Percentiles rank a stretch among this genome's conserved stretches.
These are phyloP conservation scores for Festucalex cinctus DNA, from an alignment of 2,113 vertebrate species.

Conservation along the genomic window DNA sequence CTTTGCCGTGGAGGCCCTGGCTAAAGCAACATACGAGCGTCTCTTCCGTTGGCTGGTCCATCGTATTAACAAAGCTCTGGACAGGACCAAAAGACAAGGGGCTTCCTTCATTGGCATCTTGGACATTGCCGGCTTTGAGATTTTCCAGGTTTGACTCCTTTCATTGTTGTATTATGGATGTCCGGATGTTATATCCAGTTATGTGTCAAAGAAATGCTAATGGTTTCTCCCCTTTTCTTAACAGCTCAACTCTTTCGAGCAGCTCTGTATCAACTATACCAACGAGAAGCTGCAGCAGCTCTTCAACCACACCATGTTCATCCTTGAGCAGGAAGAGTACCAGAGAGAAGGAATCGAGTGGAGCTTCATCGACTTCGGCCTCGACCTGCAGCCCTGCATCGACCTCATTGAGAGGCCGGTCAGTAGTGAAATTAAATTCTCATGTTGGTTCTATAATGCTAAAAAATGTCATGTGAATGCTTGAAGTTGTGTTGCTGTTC, in stretches of 20 bases:
- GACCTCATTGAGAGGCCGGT: constrained; percentile 94
- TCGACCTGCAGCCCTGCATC: constrained; percentile 96
- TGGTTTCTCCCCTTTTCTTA: constrained; percentile 3
- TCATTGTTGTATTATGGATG: constrained; percentile 6
- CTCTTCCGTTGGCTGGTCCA: constrained; percentile 98
- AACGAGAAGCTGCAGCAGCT: constrained; percentile 95
- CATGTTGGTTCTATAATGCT: background rate
- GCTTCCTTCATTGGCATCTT: constrained; percentile 97
- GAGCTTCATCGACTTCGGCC: constrained; percentile 98
- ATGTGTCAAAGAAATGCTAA: background rate
- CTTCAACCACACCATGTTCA: constrained; percentile 96
- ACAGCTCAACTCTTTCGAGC: constrained; percentile 93
- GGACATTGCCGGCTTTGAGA: constrained; percentile 98
- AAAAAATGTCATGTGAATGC: background rate
- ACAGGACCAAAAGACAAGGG: constrained; percentile 95
- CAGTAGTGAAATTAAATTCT: constrained; percentile 41
- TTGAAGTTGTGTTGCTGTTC: background rate
- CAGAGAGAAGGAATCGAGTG: constrained; percentile 98
- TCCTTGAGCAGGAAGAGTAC: constrained; percentile 90
- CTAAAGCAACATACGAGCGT: constrained; percentile 95
- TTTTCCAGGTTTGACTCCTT: constrained; percentile 84
- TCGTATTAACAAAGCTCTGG: constrained; percentile 95
- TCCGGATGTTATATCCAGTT: background rate
- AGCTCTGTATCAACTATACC: constrained; percentile 95
- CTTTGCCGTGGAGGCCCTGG: constrained; percentile 94